These are phyloP conservation scores for Sciurus vulgaris DNA, from an alignment of 2,797 vertebrate genomes.

Conservation along the genomic window DNA sequence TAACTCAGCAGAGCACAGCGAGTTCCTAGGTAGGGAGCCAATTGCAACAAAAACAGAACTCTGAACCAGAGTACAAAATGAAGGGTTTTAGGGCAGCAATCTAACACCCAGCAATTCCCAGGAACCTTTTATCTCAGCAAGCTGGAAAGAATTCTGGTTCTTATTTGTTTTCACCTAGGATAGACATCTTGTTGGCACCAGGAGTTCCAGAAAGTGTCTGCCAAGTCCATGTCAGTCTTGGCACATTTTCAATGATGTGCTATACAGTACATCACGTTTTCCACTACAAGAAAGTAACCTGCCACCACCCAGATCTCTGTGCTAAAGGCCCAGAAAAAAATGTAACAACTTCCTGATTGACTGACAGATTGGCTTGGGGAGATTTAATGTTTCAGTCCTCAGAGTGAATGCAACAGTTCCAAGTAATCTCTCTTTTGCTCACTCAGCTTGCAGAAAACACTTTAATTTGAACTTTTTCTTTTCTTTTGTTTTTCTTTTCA, in stretches of 20 bases:
- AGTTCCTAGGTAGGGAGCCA: constrained; percentile 82
- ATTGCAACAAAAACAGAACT: constrained; percentile 84
- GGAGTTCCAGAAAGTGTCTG: constrained; percentile 75
- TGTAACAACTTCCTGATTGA: constrained; percentile 60
- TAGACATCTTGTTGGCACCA: constrained; percentile 84
- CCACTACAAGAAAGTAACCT: constrained; percentile 56
- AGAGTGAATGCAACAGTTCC: constrained; percentile 45
- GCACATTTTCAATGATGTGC: constrained; percentile 80
- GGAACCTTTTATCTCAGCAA: constrained; percentile 86
- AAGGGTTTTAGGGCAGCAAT: constrained; percentile 86
- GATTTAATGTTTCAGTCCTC: constrained; percentile 63
- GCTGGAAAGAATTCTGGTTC: constrained; percentile 84
- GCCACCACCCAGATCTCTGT: neutral
- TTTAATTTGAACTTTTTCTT: constrained; percentile 35
- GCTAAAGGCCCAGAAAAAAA: constrained; percentile 38
- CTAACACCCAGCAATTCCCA: constrained; percentile 84
- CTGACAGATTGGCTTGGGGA: constrained; percentile 62
- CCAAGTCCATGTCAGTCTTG: constrained; percentile 80
- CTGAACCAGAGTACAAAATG: constrained; percentile 84
- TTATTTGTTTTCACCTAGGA: constrained; percentile 85
- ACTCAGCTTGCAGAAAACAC: constrained; percentile 66
- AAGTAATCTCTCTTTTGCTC: neutral
- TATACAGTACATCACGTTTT: constrained; percentile 62
- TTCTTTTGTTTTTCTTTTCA: too few relatives aligned
- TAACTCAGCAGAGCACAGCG: constrained; percentile 83